Evolutionary conservation across 1,140 invertebrate species (phyloP), one percentile per base, ranked within the genome.

Genomic region (Hylaeus anthracinus): DNA sequence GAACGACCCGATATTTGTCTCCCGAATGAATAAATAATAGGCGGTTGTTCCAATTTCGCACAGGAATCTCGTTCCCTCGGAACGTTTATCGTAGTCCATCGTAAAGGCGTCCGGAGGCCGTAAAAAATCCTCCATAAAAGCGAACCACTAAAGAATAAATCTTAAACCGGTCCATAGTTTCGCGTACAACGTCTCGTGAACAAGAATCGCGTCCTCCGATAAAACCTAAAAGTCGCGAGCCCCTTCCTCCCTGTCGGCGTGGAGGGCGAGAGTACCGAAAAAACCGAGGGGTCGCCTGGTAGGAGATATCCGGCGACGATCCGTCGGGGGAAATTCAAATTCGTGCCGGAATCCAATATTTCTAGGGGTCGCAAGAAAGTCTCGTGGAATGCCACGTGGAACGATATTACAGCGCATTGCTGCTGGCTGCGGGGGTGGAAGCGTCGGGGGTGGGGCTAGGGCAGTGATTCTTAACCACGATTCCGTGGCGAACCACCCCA

Each of bases 271-370:
- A 63, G 41, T 14, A 0, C 15, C 14, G 37, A n/a, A 78, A 43
- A 53, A 72, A 56, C 39, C 14, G 48, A 8, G 15, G n/a, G n/a
- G 15, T 72, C 14, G 43, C 6, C 14, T 9, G 43, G 53, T 53
- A 67, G 65, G 71, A 74, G 48, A 75, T 70, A 78, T 70, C 66
- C 56, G 9, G 45, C 15, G 41, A 66, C 45, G 81, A 73, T 73
- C 43, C 66, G 48, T 1, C 55, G 63, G 39, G 56, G 66, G 78
- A 84, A 77, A 85, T 85, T 85, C 72, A 84, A 85, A 86, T 85
- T 85, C 79, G 83, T 67, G 70, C 14, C 39, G 74, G 79, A 70
- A 86, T 82, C 79, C 84, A 86, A 86, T 86, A 77, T 82, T 82
- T 86, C 67, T 58, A 39, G 48, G 70, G 70, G n/a, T 61, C 41